These are phyloP conservation scores for Cremastobaeus sp. DNA, from an alignment of 2,888 invertebrate species.

Conservation along the genomic window DNA sequence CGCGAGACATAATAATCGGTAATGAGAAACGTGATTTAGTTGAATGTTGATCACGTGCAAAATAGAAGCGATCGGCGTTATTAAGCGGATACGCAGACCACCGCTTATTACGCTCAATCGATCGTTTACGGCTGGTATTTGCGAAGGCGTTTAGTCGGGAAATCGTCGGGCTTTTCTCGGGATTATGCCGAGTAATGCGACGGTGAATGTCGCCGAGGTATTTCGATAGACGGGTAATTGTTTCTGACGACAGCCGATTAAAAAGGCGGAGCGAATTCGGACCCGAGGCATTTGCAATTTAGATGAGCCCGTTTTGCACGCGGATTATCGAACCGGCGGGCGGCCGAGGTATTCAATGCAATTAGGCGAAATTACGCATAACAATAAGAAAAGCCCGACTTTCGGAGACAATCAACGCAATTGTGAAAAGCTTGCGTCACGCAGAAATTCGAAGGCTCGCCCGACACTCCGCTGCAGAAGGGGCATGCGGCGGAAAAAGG, in stretches of 20 bases:
- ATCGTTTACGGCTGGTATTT: constrained; percentile 45
- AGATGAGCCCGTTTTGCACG: neutral
- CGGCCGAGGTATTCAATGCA: no score
- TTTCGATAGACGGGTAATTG: constrained; percentile 16
- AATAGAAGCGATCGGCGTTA: constrained; percentile 48
- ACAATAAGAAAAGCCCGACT: no score
- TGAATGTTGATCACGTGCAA: constrained; percentile 50
- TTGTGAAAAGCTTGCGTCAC: no score
- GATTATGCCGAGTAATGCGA: constrained; percentile 2
- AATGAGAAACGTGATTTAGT: constrained; percentile 57
- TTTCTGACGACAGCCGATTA: neutral
- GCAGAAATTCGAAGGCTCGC: no score
- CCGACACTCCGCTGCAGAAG: no score
- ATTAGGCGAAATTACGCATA: no score
- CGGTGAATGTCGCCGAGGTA: constrained; percentile 9
- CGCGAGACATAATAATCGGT: constrained; percentile 47
- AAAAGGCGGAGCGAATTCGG: neutral
- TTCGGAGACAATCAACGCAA: no score
- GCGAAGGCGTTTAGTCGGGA: constrained; percentile 52
- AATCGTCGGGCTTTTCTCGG: constrained; percentile 27
- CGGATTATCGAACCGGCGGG: neutral
- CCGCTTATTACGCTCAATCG: constrained; percentile 45
- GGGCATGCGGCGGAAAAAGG: no score
- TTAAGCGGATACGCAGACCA: constrained; percentile 35
- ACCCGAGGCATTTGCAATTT: neutral